Base-by-base conservation (phyloP, 2,113 vertebrate species). In the Sardina pilchardus region DNA sequence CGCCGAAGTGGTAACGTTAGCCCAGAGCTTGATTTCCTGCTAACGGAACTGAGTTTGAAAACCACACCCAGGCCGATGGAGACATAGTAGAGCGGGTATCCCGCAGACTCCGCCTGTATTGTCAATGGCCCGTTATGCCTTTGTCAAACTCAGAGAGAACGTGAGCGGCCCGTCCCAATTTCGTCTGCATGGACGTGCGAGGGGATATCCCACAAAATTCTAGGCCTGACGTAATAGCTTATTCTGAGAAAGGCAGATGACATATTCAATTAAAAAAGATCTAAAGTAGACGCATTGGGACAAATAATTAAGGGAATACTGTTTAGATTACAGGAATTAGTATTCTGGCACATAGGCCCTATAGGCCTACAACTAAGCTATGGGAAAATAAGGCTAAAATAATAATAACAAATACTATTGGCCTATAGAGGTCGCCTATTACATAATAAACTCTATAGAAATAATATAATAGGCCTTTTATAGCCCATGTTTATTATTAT, bases 31-130 rank as follows among this genome's bases (percentile, higher is more conserved):
- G 71, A 78, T 78, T 78, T 78, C 71, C 71, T 78, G 71, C 71
- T 78, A 78, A 78, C 71, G 71, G 71, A 78, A 78, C 71, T 78
- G 71, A 78, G 71, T 78, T 78, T 78, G 71, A 78, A 78, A 78
- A 78, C 71, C 71, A 78, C 71, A 78, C 71, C 71, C 71, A 78
- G 71, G 12, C 26, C 71, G 71, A 36, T 78, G 71, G 71, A 78
- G 12, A 78, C 71, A 78, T 36, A 78, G 26, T 78, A 78, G 71
- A 78, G 71, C 71, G 71, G 71, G 71, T 78, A 78, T 78, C 71
- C 71, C 71, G 30, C 71, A 78, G 71, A 78, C 71, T 78, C 71
- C 71, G 71, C 71, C 71, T 78, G 71, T 36, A 78, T 78, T 78
- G 71, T 78, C 71, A 78, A 78, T 78, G 71, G 71, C 14, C 71